Evolutionary conservation across 2,113 vertebrate species (phyloP), one percentile per base, ranked within the genome.

Genomic region (Steatornis caripensis): DNA sequence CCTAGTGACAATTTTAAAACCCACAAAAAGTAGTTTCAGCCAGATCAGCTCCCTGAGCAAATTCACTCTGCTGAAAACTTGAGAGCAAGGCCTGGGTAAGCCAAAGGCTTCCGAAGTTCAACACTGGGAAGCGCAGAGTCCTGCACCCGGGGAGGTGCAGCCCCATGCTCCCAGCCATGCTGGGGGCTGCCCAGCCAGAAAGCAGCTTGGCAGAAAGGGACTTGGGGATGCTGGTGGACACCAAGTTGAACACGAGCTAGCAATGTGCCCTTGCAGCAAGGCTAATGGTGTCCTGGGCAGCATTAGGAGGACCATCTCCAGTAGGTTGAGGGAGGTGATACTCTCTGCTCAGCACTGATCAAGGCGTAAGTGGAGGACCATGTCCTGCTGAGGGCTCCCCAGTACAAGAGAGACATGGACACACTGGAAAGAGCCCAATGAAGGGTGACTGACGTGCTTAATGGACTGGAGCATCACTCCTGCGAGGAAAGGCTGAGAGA

Each of bases 101-200:
- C 22, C 61, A 68, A 54, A 43, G 37, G 22, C 41, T 75, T 29
- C 17, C 46, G 13, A 27, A 54, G 23, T 24, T 41, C 30, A 26
- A 4, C 16, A 22, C 0, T 1, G n/a, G 20, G 29, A 76, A n/a
- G 5, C 7, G 39, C 32, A 21, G 19, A 18, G 29, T 12, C 46
- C 45, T 75, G 34, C 27, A 17, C 18, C 22, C 12, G 45, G 19
- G 34, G 13, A 69, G 5, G 20, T 54, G n/a, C 55, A 48, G 11
- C 27, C 30, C 48, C n/a, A n/a, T 2, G 15, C 18, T 20, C 46
- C 12, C 11, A 39, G 22, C 60, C 18, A 29, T 3, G 5, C 30
- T 18, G 29, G 14, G 36, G 43, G 14, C 61, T 48, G 30, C 9
- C 20, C 30, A 32, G 34, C 37, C 3, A 3, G 30, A 27, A 51